Conservation (phyloP, 2,888 invertebrate genomes). For the Erebia palarica region DNA sequence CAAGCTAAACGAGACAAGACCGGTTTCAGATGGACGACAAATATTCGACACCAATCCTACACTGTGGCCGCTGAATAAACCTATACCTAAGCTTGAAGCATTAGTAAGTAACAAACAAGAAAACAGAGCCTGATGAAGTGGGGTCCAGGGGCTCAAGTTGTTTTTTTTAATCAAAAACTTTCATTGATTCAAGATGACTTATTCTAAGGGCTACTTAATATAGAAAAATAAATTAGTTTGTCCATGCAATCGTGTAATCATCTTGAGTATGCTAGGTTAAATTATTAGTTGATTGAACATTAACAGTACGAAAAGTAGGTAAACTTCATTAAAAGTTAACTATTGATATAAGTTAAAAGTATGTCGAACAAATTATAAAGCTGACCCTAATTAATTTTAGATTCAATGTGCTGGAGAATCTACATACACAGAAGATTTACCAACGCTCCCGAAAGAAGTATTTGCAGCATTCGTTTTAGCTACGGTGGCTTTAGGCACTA, state of each 20-base stretch:
- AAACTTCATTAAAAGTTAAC: too few species aligned
- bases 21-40: conserved; percentile 83
- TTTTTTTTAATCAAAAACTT: too few species aligned
- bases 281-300: too few species aligned
- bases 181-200: too few species aligned
- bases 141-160: too few species aligned
- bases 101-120: conserved; percentile 49
- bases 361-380: neutral
- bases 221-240: too few species aligned
- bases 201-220: too few species aligned
- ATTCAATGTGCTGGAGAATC: conserved; percentile 87
- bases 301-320: too few species aligned
- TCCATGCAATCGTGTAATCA: too few species aligned
- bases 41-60: conserved; percentile 82
- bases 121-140: too few species aligned
- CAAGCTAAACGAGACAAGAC: conserved; percentile 65
- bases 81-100: conserved; percentile 43
- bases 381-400: conserved; percentile 39
- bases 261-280: too few species aligned
- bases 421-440: conserved; percentile 84
- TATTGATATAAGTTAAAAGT: too few species aligned
- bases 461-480: conserved; percentile 84
- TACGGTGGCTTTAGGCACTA: conserved; percentile 74
- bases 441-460: conserved; percentile 81
- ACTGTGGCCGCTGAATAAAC: conserved; percentile 83